These are phyloP conservation scores for Origma solitaria DNA, from an alignment of 2,113 vertebrate species.

Conservation along the genomic window DNA sequence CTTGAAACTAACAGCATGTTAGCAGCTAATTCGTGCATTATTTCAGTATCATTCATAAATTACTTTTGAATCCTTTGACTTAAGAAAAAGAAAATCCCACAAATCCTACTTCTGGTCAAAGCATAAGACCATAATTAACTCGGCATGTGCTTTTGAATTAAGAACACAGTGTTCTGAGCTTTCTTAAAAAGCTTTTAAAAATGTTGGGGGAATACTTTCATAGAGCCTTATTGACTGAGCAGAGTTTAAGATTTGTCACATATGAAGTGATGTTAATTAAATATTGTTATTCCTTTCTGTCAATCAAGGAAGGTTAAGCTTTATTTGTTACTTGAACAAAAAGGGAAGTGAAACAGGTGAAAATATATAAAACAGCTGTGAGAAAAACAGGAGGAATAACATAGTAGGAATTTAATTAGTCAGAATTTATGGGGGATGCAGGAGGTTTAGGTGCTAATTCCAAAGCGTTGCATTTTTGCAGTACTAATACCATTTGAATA, in stretches of 20 bases:
- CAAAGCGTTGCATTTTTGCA: background rate
- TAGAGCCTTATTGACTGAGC: conserved; percentile 61
- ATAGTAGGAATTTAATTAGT: conserved; percentile 42
- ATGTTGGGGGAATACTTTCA: conserved; percentile 39
- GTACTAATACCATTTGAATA: background rate
- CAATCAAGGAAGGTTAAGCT: conserved; percentile 50
- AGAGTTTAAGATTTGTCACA: conserved; percentile 70
- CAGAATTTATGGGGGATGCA: background rate
- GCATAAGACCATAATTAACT: conserved; percentile 77
- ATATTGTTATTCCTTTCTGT: conserved; percentile 57
- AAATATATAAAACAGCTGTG: conserved; percentile 40
- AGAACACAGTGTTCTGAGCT: conserved; percentile 70
- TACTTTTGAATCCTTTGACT: conserved; percentile 68
- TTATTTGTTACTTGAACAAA: conserved; percentile 39
- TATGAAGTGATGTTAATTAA: conserved; percentile 68
- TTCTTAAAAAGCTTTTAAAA: conserved; percentile 65
- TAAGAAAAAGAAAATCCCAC: conserved; percentile 64
- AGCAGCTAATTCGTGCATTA: conserved; percentile 63
- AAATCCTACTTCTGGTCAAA: conserved; percentile 68
- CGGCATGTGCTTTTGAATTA: conserved; percentile 70
- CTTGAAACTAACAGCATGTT: conserved; percentile 59
- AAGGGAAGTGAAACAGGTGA: conserved; percentile 38
- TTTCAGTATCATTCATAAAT: conserved; percentile 71
- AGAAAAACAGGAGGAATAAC: conserved; percentile 25
- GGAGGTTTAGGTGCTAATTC: conserved; percentile 37